phyloP scores from a whole-genome alignment of 2,113 vertebrate genomes.

The Rhineura floridana region DNA sequence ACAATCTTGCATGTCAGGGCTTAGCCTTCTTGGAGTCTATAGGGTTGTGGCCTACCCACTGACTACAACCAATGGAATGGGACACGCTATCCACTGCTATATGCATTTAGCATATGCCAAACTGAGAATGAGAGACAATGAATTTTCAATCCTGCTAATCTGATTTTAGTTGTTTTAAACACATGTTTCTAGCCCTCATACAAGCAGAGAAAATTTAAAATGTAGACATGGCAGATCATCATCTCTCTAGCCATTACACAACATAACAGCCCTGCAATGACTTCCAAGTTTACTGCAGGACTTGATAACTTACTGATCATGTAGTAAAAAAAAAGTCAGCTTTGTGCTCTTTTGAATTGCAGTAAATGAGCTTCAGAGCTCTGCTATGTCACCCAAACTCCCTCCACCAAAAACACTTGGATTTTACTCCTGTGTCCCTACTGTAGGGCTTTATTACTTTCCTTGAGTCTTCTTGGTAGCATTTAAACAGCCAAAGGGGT shows the following conservation, averaged over 20 bases:
- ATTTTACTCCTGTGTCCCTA: not conserved
- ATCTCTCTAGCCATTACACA: not conserved
- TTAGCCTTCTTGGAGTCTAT: no score
- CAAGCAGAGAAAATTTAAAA: not conserved
- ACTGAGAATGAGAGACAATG: not conserved
- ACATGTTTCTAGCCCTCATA: not conserved
- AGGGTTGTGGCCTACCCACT: no score
- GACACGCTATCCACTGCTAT: not conserved
- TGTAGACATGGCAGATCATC: not conserved
- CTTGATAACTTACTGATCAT: not conserved
- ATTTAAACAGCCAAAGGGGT: not conserved
- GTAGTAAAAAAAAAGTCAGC: not conserved
- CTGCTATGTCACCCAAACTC: not conserved
- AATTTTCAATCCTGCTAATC: not conserved
- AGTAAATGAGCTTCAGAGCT: not conserved
- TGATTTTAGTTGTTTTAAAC: not conserved
- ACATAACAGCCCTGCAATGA: not conserved
- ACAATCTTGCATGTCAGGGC: no score
- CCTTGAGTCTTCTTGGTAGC: not conserved
- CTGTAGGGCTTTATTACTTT: not conserved
- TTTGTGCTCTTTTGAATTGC: not conserved
- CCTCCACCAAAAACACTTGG: not conserved
- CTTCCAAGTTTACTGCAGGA: not conserved
- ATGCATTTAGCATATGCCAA: not conserved
- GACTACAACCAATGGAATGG: no score